A percentile compares a stretch with the other conserved stretches of the same genome.
These are phyloP conservation scores for Platysteira castanea DNA, from an alignment of 2,113 vertebrate species.

Conservation along the genomic window DNA sequence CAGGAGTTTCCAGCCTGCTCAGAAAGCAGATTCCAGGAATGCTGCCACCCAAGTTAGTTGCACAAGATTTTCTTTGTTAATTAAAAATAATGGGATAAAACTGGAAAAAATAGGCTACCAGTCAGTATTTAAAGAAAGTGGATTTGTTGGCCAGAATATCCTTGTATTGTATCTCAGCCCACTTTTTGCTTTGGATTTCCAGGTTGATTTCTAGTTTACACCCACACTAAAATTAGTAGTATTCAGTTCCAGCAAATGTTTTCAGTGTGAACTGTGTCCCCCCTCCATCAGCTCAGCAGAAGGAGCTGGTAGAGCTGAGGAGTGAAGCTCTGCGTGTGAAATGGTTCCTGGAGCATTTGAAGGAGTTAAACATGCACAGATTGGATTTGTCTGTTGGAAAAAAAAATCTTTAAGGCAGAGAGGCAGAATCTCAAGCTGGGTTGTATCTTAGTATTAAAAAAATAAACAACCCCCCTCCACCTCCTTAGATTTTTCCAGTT, in stretches of 20 bases:
- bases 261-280: background rate
- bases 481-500: conserved; percentile 48
- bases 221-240: background rate
- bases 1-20: background rate
- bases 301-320: background rate
- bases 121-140: background rate
- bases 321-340: background rate
- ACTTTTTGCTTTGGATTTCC: background rate
- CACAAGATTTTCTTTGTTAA: conserved; percentile 51
- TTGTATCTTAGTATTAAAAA: conserved; percentile 54
- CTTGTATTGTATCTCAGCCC: background rate
- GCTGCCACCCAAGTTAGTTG: conserved; percentile 34
- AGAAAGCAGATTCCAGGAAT: conserved; percentile 24
- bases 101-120: background rate
- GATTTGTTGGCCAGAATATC: background rate
- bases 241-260: background rate
- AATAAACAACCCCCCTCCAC: background rate
- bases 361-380: conserved; percentile 13
- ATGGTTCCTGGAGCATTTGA: background rate
- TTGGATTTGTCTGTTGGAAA: conserved; percentile 22
- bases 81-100: conserved; percentile 1
- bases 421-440: conserved; percentile 38
- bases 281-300: background rate
- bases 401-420: conserved; percentile 16
- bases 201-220: background rate